Conservation (phyloP, 1,140 invertebrate genomes). For the Meloidogyne chitwoodi region DNA sequence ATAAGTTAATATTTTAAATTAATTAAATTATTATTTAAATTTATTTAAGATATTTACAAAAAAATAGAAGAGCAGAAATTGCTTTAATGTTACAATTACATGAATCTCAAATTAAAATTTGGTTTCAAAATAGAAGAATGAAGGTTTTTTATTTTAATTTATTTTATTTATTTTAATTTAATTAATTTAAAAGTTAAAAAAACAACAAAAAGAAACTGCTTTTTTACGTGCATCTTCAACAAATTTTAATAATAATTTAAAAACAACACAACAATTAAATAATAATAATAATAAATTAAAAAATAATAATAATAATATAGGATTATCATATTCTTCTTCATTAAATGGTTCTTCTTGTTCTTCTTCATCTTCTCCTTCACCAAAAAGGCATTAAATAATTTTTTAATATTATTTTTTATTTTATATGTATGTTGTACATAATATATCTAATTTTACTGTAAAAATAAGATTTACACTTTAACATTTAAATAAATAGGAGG, state of each 20-base stretch:
- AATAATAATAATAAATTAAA: not conserved
- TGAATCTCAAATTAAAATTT: constrained; percentile 76
- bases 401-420: not conserved
- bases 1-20: not conserved
- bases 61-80: constrained; percentile 92
- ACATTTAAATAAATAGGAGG: too few species aligned
- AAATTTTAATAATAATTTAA: not conserved
- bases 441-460: not conserved
- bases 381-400: constrained; percentile 12
- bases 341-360: constrained; percentile 8
- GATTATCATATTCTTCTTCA: not conserved
- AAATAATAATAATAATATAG: not conserved
- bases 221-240: constrained; percentile 30
- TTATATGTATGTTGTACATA: not conserved
- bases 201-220: constrained; percentile 52
- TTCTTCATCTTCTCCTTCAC: constrained; percentile 12
- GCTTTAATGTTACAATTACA: constrained; percentile 89
- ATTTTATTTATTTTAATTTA: not conserved
- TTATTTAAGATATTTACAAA: constrained; percentile 87
- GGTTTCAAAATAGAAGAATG: constrained; percentile 84
- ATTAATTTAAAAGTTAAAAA: constrained; percentile 48
- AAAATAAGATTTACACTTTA: too few species aligned
- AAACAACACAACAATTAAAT: not conserved
- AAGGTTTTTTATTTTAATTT: constrained; percentile 64
- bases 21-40: constrained; percentile 70